phyloP scores from a whole-genome alignment of 2,888 invertebrate species.

The Sarcophaga rosellei region DNA sequence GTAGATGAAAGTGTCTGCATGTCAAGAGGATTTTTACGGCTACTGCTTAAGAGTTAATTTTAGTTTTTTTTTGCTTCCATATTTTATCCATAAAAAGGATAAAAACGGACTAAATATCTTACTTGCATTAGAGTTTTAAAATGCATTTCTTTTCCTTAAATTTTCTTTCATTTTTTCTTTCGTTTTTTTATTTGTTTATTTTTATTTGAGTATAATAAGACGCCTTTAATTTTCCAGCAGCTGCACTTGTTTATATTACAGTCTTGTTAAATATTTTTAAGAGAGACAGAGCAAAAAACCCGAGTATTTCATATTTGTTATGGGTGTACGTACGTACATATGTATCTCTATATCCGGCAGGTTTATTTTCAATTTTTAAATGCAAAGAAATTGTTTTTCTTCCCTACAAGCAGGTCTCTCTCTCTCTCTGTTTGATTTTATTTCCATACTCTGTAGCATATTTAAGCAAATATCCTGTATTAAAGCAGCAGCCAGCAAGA shows the following conservation, averaged over 20 bases:
- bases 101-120: background rate
- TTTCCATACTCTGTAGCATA: constrained; percentile 56
- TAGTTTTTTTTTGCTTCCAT: background rate
- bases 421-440: constrained; percentile 55
- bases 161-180: too few species aligned
- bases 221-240: constrained; percentile 66
- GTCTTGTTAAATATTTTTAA: background rate
- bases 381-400: constrained; percentile 21
- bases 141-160: background rate
- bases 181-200: constrained; percentile 42
- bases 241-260: constrained; percentile 62
- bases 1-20: constrained; percentile 54
- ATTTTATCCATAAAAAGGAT: background rate
- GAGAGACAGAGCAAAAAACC: background rate
- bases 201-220: constrained; percentile 46
- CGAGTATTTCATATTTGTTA: background rate
- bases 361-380: constrained; percentile 55
- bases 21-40: constrained; percentile 68
- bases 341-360: constrained; percentile 62
- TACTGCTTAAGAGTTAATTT: constrained; percentile 56
- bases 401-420: constrained; percentile 6
- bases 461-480: constrained; percentile 68
- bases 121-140: background rate
- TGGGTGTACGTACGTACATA: constrained; percentile 18
- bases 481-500: background rate